Base-by-base conservation (phyloP, 2,797 vertebrate species). In the Lithobates pipiens region DNA sequence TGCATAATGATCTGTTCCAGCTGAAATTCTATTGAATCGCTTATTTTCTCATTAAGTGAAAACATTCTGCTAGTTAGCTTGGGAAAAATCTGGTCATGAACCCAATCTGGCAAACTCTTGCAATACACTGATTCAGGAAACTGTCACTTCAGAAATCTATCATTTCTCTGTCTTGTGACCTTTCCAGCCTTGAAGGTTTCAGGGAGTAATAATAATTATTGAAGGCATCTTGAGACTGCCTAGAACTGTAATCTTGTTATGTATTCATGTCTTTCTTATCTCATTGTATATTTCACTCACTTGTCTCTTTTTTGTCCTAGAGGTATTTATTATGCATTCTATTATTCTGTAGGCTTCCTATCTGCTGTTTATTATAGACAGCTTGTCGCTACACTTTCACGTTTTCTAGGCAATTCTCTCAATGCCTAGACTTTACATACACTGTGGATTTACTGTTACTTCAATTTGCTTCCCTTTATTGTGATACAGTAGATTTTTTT, bases 21-120 rank as follows among this genome's bases (percentile, higher is more conserved):
- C 18, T 75, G 6, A 80, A 76, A 76, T 75, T 85, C 44, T 32
- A 80, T 69, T 80, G 25, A 80, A 85, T 75, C 32, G 39, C 15
- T 80, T 80, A 73, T 79, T 69, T 85, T 85, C 70, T 80, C 70
- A 76, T 80, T 80, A 85, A n/a, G 23, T 57, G 61, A 68, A 42
- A 80, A 77, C 57, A 80, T 80, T 74, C 61, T 57, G 54, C 2
- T 69, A 36, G 36, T 80, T 80, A 69, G 36, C 27, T 57, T 71
- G 39, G 29, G 71, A 68, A 69, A 74, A 10, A 73, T 57, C 39
- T 69, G 61, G 39, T 42, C 77, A 75, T 57, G 61, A 85, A 80
- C 70, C 32, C 29, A 50, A 75, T 75, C 71, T 80, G 83, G 27
- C 71, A 80, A 75, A 27, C 16, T 50, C 29, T 25, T 54, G 25